These are phyloP conservation scores for Platyscapa corneri DNA, from an alignment of 1,140 invertebrate species.

Conservation along the genomic window DNA sequence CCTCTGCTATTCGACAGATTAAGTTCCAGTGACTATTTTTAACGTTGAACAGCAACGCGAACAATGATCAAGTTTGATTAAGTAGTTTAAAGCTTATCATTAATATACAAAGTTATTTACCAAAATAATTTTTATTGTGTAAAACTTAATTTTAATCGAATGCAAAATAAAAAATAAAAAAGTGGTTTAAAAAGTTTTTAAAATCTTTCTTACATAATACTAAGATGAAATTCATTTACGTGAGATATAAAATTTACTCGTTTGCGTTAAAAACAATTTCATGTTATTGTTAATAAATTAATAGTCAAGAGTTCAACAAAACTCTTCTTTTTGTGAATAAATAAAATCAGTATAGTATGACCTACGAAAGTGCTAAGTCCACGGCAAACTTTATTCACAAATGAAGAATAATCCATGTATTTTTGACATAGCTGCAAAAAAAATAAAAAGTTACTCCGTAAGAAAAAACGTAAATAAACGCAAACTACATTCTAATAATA, in stretches of 20 bases:
- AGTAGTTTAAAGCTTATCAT: too few relatives aligned
- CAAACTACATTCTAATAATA: not conserved
- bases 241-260: too few relatives aligned
- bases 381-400: slow-evolving; percentile 51
- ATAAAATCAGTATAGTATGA: slow-evolving; percentile 28
- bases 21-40: slow-evolving; percentile 43
- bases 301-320: slow-evolving; percentile 48
- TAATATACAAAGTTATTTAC: not conserved
- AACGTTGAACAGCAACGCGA: not conserved
- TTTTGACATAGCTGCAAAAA: slow-evolving; percentile 40
- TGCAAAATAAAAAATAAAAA: too few relatives aligned
- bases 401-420: slow-evolving; percentile 46
- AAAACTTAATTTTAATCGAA: too few relatives aligned
- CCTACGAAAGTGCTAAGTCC: slow-evolving; percentile 50
- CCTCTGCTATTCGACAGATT: not conserved
- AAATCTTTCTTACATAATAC: not conserved
- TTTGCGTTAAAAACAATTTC: not conserved
- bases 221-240: not conserved
- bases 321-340: slow-evolving; percentile 43
- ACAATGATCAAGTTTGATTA: not conserved
- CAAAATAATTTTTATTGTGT: not conserved
- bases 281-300: slow-evolving; percentile 22
- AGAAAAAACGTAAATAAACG: not conserved
- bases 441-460: slow-evolving; percentile 23
- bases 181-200: not conserved